Evolutionary conservation across 1,140 invertebrate species (phyloP), one percentile per base, ranked within the genome.

Genomic region (Helicoverpa zea): DNA sequence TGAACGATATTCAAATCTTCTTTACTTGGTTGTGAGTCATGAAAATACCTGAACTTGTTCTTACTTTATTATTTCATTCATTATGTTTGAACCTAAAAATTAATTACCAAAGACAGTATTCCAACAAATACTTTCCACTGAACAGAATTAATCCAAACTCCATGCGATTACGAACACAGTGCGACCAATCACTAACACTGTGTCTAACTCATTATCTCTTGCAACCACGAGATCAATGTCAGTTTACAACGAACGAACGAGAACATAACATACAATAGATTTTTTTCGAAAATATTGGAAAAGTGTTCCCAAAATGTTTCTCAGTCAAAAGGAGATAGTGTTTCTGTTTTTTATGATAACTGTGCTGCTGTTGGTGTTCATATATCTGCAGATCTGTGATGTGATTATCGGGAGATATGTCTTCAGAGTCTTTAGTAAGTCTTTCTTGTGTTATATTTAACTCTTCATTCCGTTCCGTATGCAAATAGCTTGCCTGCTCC

Each of bases 311-410:
- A 82, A 73, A 66, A 91, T 93, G 86, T 88, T 88, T 87, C 80
- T 92, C 23, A 85, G 70, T 29, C 77, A 83, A 7, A 91, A 87
- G 79, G 91, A 91, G 35, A 49, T 90, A 1, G 84, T 84, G 29
- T 92, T 87, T 73, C n/a, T 93, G 23, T 64, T 89, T 18, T 88
- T 90, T 49, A 49, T 87, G n/a, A 30, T 91, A 4, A 81, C 84
- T 12, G 76, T 88, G 4, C 29, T 93, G 35, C 29, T 90, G 43
- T 18, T 90, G 7, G 83, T 93, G 59, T 84, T 90, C 1, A 76
- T 88, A 47, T 93, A 93, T 66, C 74, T 93, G 29, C 88, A 90
- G 72, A 74, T 90, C 2, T 93, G 91, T 82, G 91, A 93, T 64
- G 72, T 89, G 13, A 79, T 91, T 14, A 85, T 93, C 5, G 86